Base-by-base conservation (phyloP, 2,888 invertebrate species). In the Strigamia maritima region DNA sequence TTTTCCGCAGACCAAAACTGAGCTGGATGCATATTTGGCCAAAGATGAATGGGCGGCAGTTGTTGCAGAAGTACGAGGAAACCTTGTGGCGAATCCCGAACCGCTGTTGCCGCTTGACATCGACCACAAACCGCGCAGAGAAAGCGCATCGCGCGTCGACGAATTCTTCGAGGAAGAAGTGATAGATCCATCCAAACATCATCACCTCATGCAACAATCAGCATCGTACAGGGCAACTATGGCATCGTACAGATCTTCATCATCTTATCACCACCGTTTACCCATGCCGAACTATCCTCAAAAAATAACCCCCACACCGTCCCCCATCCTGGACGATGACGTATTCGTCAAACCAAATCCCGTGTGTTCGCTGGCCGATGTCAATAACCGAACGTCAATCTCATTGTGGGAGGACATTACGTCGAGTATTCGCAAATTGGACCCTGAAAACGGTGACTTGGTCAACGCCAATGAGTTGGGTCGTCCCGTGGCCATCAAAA, bases 331-430 rank as follows among this genome's bases (percentile, higher is more conserved):
- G 85, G 90, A 92, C 86, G 94, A 95, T 87, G 94, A 95, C 87
- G 92, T 93, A 79, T 94, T 93, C 87, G 90, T 94, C 83, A 91
- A 94, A 84, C 84, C 84, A 12, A 82, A 82, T 38, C 93, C 94
- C 40, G 81, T 83, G 54, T 54, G 44, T 75, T 22, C 44, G 1
- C 60, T 76, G n/a, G 19, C 35, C n/a, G 24, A 28, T 31, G 35
- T 28, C 75, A 26, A 28, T 31, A 70, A 65, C 22, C 35, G 35
- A 74, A 70, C 77, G 19, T 35, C 79, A 31, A 38, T 75, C 44
- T n/a, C 77, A 26, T 89, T 94, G 65, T 95, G 95, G 95, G 94
- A 95, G 87, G 94, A 95, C 88, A 94, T 95, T 85, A 92, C 94
- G 82, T 93, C 93, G 86, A 94, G 94, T 84, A 94, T 94, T 87